phyloP scores from a whole-genome alignment of 2,797 vertebrate genomes.

The Eulemur albifrons region DNA sequence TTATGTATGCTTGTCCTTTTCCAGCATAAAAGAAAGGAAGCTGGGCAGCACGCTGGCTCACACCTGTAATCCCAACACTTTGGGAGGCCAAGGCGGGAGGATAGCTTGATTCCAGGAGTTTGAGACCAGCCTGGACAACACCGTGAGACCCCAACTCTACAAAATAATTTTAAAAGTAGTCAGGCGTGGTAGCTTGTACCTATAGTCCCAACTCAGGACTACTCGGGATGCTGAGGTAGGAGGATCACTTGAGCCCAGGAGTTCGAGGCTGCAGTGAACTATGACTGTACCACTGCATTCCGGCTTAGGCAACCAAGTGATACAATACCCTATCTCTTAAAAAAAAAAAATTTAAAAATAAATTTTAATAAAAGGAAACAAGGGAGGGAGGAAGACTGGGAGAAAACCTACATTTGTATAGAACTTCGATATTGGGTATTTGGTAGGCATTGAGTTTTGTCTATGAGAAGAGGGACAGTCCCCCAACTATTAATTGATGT shows the following conservation, averaged over 20 bases:
- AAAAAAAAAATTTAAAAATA: not conserved
- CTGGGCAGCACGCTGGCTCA: not conserved
- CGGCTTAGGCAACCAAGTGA: not conserved
- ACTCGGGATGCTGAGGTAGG: no score
- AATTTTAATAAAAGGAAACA: not conserved
- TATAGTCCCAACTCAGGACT: no score
- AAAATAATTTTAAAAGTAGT: no score
- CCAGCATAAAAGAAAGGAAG: not conserved
- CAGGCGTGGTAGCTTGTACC: no score
- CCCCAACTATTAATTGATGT: not conserved
- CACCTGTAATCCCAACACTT: not conserved
- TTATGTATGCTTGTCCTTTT: not conserved
- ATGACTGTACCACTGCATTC: not conserved
- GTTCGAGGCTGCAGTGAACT: not conserved
- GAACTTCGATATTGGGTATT: not conserved
- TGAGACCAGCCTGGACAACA: no score
- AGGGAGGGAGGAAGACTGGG: not conserved
- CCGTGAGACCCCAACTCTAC: no score
- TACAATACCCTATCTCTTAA: not conserved
- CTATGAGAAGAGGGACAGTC: not conserved
- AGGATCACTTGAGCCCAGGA: not conserved
- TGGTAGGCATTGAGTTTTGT: not conserved
- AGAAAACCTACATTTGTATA: not conserved
- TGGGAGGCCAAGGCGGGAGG: no score
- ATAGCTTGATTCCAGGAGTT: not conserved